phyloP scores from a whole-genome alignment of 2,797 vertebrate genomes.

The Rhinatrema bivittatum region DNA sequence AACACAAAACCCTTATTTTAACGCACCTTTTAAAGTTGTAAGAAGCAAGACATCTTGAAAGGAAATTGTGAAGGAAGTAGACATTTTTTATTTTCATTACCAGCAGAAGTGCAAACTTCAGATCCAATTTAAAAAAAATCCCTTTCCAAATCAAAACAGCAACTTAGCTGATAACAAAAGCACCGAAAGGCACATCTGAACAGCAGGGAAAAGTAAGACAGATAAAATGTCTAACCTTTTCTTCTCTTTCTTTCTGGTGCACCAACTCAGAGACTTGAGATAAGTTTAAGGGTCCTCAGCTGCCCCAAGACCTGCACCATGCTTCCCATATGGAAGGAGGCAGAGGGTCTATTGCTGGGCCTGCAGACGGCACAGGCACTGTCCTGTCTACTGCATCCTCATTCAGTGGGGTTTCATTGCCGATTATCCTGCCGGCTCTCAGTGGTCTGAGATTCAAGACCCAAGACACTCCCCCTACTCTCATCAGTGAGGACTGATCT shows the following conservation, averaged over 20 bases:
- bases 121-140: neutral
- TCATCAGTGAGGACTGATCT: slow-evolving; percentile 1
- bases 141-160: neutral
- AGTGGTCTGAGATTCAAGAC: slow-evolving; percentile 6
- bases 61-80: neutral
- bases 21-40: too few species aligned
- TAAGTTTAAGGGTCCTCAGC: slow-evolving; percentile 11
- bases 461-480: slow-evolving; percentile 20
- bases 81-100: neutral
- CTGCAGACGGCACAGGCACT: neutral
- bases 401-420: slow-evolving; percentile 14
- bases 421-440: slow-evolving; percentile 17
- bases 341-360: neutral
- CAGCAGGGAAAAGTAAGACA: neutral
- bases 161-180: neutral
- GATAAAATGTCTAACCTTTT: slow-evolving; percentile 23
- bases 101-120: neutral
- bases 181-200: neutral
- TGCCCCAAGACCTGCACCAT: slow-evolving; percentile 6
- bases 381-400: slow-evolving; percentile 9
- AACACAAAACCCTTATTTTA: too few species aligned
- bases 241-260: slow-evolving; percentile 15
- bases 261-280: slow-evolving; percentile 6
- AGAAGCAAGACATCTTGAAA: too few species aligned
- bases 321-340: slow-evolving; percentile 3